Conservation (phyloP, 2,113 vertebrate species). For the Pachyramphus minor region DNA sequence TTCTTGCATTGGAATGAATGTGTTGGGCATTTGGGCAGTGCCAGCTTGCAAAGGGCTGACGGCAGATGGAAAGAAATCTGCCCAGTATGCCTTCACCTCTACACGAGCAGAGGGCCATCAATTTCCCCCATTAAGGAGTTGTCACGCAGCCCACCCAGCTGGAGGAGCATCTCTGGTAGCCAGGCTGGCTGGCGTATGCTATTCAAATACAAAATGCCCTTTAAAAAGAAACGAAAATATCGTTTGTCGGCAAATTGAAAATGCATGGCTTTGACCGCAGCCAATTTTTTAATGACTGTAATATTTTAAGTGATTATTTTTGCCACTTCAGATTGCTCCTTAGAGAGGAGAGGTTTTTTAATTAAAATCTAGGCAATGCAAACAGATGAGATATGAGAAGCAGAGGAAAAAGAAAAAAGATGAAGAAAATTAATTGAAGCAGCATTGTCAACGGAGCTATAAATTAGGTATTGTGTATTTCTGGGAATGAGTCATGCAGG, state of each 20-base stretch:
- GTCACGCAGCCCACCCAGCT: constrained; percentile 81
- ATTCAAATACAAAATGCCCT: constrained; percentile 72
- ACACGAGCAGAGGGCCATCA: constrained; percentile 74
- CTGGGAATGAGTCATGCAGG: constrained; percentile 31
- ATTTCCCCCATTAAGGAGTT: constrained; percentile 82
- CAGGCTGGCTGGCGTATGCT: constrained; percentile 73
- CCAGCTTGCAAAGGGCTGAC: constrained; percentile 78
- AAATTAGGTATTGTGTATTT: constrained; percentile 66
- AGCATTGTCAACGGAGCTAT: constrained; percentile 66
- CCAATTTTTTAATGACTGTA: constrained; percentile 82
- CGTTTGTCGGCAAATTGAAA: constrained; percentile 79
- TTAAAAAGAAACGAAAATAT: constrained; percentile 76
- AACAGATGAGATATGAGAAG: constrained; percentile 74
- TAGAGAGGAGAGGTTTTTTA: constrained; percentile 77
- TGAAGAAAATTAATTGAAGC: constrained; percentile 78
- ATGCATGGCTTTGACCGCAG: constrained; percentile 67
- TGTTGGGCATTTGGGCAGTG: constrained; percentile 72
- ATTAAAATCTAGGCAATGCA: constrained; percentile 79
- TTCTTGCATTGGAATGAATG: constrained; percentile 68
- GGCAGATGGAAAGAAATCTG: constrained; percentile 83
- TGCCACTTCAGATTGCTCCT: constrained; percentile 78
- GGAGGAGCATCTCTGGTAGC: constrained; percentile 75
- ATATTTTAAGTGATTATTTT: constrained; percentile 86
- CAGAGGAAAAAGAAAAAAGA: constrained; percentile 70
- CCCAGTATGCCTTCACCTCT: constrained; percentile 74